Evolutionary conservation across 2,113 vertebrate genomes (phyloP).

Genomic region (Tringa solitaria): DNA sequence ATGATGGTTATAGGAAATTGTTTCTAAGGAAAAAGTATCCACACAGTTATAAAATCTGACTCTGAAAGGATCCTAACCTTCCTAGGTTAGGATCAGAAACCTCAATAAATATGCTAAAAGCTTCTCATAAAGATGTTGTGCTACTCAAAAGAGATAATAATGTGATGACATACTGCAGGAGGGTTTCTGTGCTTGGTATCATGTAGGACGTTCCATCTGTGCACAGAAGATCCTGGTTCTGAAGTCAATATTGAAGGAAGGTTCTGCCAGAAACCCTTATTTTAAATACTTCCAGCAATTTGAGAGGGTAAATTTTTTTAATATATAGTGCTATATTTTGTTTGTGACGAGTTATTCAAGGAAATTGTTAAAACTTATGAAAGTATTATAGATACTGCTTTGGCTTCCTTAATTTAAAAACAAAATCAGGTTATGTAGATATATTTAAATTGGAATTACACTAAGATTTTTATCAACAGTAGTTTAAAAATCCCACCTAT

Average conservation of each 20-base stretch:
- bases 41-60: background rate
- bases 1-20: background rate
- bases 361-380: background rate
- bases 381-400: background rate
- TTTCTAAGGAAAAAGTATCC: background rate
- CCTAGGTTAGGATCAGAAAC: background rate
- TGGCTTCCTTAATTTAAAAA: background rate
- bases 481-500: background rate
- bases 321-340: background rate
- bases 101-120: background rate
- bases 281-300: background rate
- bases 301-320: background rate
- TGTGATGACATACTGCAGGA: background rate
- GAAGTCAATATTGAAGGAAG: background rate
- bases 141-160: background rate
- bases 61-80: background rate
- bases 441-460: background rate
- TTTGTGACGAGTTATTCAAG: background rate
- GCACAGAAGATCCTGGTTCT: background rate
- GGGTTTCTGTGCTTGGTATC: background rate
- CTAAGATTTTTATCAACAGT: too few relatives aligned
- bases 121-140: background rate
- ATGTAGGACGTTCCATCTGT: background rate
- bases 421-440: background rate
- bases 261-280: background rate